Evolutionary conservation across 2,113 vertebrate species (phyloP), one percentile per base, ranked within the genome.

Genomic region (Scomber colias): DNA sequence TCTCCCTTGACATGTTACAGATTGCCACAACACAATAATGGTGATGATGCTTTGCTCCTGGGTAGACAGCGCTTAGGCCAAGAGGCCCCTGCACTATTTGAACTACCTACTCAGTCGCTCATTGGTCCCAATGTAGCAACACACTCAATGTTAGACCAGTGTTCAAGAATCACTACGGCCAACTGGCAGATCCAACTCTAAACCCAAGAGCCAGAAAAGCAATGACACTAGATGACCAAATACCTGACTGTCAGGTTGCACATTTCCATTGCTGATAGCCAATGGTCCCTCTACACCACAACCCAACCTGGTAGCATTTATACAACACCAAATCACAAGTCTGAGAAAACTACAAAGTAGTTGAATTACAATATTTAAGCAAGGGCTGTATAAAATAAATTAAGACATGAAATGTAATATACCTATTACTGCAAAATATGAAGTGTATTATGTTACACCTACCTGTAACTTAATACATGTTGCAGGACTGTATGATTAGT

Each of bases 1-100:
- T 72, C 16, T 72, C 35, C 15, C 40, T 57, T 50, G 68, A 82
- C 75, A 79, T 66, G 61, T 56, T 45, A 11, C 7, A 30, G 50
- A 24, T 46, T 72, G 35, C 66, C 19, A 54, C 11, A 66, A 9
- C 35, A 40, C 35, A 40, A 40, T 9, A 9, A 40, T 40, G 35
- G 35, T 40, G 35, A 40, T 27, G 9, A 40, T 46, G 10, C 7
- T 74, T 14, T 31, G 27, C 30, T 62, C 44, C 51, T 65, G 49
- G 61, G 31, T 65, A 53, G 15, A 75, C 63, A 8, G 49, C 1
- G 15, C 48, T 21, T 24, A 9, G 48, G 9, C 8, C 63, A 71
- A 62, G 12, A 60, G 4, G 45, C 10, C 8, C 7, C 16, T 44
- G 24, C 24, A 27, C 24, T 27, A 27, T 27, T 27, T 27, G 24